Evolutionary conservation across 92 coral and sea anemone genomes (phyloP).

Genomic region (Phymanthus crucifer): DNA sequence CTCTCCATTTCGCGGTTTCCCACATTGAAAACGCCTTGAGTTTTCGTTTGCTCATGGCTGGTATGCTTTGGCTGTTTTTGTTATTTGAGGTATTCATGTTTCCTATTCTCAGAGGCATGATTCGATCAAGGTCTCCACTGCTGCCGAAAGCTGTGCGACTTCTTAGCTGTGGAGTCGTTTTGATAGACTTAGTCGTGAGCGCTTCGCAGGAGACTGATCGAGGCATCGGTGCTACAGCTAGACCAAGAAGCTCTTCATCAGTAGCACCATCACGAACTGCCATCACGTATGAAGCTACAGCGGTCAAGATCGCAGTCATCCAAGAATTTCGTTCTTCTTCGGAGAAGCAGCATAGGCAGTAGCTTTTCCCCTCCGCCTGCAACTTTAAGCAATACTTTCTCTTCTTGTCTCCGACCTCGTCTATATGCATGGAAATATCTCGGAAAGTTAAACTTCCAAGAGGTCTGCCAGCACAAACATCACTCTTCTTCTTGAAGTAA

Average conservation of each 20-base stretch:
- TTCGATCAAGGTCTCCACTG: constrained; percentile 76
- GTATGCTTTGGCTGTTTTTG: constrained; percentile 11
- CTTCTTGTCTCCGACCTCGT: constrained; percentile 81
- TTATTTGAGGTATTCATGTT: constrained; percentile 21
- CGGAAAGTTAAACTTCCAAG: constrained; percentile 75
- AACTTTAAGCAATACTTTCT: constrained; percentile 82
- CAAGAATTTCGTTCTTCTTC: constrained; percentile 91
- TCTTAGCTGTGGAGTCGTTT: constrained; percentile 38
- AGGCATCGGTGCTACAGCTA: constrained; percentile 51
- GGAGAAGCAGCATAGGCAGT: constrained; percentile 85
- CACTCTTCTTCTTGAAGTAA: constrained; percentile 80
- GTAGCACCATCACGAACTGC: constrained; percentile 68
- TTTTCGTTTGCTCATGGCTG: constrained; percentile 67
- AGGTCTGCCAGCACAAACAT: constrained; percentile 63
- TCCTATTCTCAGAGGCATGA: constrained; percentile 49
- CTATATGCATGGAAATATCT: constrained; percentile 85
- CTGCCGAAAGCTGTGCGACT: constrained; percentile 57
- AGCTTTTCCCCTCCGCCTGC: constrained; percentile 77
- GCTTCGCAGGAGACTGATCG: constrained; percentile 78
- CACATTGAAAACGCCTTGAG: constrained; percentile 83
- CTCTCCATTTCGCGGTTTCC: constrained; percentile 84
- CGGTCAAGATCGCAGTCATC: constrained; percentile 91
- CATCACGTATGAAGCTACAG: constrained; percentile 70
- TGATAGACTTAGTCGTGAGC: constrained; percentile 40
- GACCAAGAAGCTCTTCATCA: constrained; percentile 42